phyloP scores from a whole-genome alignment of 92 coral and sea anemone genomes.

The Muricea muricata region DNA sequence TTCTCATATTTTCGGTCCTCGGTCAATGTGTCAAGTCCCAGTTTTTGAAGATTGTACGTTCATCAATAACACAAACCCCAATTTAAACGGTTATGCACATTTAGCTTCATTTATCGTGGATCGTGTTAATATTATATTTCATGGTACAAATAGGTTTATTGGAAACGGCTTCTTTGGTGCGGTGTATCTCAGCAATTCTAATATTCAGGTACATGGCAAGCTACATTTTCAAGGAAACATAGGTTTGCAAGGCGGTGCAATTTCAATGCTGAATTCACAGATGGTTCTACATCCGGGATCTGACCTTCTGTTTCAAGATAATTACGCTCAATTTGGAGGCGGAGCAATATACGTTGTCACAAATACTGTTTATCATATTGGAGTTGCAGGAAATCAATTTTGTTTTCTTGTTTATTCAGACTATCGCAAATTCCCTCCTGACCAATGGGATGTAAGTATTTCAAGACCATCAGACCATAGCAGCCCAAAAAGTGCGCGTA shows the following conservation, averaged over 20 bases:
- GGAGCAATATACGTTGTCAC: conserved; percentile 78
- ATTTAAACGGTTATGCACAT: conserved; percentile 53
- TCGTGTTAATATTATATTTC: conserved; percentile 66
- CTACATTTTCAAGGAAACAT: conserved; percentile 67
- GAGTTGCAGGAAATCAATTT: conserved; percentile 74
- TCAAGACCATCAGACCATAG: background rate
- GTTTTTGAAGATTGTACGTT: conserved; percentile 77
- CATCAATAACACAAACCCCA: conserved; percentile 53
- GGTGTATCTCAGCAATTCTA: conserved; percentile 60
- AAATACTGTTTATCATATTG: conserved; percentile 68
- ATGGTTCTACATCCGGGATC: conserved; percentile 77
- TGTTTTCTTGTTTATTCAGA: conserved; percentile 82
- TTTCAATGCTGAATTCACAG: conserved; percentile 74
- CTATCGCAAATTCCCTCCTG: conserved; percentile 48
- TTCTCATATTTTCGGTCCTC: conserved; percentile 76
- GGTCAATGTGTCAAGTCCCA: conserved; percentile 60
- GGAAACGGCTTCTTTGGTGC: conserved; percentile 83
- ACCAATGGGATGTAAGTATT: conserved; percentile 85
- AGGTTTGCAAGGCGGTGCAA: conserved; percentile 78
- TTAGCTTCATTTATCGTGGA: conserved; percentile 81
- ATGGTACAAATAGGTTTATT: conserved; percentile 73
- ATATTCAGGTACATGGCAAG: conserved; percentile 73
- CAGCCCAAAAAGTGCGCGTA: too few species aligned
- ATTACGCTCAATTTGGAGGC: conserved; percentile 71
- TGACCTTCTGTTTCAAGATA: conserved; percentile 68